These are phyloP conservation scores for Embiotoca jacksoni DNA, from an alignment of 2,113 vertebrate genomes.

Conservation along the genomic window DNA sequence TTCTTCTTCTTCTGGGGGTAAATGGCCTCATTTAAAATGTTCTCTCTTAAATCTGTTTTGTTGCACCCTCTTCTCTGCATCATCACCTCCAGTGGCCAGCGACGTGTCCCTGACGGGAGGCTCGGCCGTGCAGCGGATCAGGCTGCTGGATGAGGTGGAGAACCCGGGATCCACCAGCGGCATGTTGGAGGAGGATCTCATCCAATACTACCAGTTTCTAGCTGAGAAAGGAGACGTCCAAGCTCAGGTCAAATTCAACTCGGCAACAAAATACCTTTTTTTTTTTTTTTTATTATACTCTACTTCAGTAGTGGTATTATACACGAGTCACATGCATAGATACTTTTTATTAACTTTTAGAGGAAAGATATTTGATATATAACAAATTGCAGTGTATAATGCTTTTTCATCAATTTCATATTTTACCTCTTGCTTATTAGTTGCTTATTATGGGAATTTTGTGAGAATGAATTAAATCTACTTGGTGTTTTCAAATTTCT, in stretches of 20 bases:
- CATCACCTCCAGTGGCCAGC: slow-evolving; percentile 89
- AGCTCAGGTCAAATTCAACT: slow-evolving; percentile 87
- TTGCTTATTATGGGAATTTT: too few species aligned
- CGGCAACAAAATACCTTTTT: neutral
- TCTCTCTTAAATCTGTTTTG: neutral
- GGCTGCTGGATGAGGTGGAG: slow-evolving; percentile 95
- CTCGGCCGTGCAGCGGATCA: slow-evolving; percentile 94
- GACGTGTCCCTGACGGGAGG: slow-evolving; percentile 96
- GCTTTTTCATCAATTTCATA: too few species aligned
- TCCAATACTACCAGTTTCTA: slow-evolving; percentile 98
- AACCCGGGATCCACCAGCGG: slow-evolving; percentile 96
- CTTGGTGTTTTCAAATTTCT: too few species aligned
- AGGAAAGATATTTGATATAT: too few species aligned
- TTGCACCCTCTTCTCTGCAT: neutral
- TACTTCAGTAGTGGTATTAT: too few species aligned
- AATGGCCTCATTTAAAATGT: neutral
- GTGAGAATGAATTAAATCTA: too few species aligned
- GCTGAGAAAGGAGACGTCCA: slow-evolving; percentile 99
- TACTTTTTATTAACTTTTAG: too few species aligned
- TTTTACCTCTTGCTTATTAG: too few species aligned
- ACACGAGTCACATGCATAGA: too few species aligned
- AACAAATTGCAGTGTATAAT: too few species aligned
- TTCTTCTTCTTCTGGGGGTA: too few species aligned
- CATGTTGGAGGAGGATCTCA: slow-evolving; percentile 98
- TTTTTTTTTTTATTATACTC: neutral